These are phyloP conservation scores for Prionailurus viverrinus DNA, from an alignment of 2,113 vertebrate genomes.

Conservation along the genomic window DNA sequence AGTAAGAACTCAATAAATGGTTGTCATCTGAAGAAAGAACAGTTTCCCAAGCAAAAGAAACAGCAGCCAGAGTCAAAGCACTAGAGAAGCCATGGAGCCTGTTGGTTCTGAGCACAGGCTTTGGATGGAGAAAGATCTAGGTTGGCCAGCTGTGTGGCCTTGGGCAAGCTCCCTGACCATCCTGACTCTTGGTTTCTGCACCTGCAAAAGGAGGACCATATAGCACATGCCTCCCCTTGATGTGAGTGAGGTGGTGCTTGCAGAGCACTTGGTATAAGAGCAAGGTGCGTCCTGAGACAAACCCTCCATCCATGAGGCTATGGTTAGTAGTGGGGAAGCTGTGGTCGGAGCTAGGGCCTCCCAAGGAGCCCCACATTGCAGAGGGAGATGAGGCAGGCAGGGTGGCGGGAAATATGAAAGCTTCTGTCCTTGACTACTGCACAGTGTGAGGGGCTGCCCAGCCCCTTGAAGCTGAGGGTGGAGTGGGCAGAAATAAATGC, in stretches of 20 bases:
- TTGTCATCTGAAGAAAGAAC: not conserved
- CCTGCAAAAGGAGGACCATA: fast-evolving
- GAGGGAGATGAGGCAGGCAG: not conserved
- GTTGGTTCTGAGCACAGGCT: not conserved
- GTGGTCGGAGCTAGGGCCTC: not conserved
- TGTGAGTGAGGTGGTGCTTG: fast-evolving
- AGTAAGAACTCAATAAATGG: not conserved
- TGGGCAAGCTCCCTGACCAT: not conserved
- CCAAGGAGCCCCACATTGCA: too few species aligned
- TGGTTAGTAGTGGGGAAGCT: fast-evolving
- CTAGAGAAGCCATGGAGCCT: not conserved
- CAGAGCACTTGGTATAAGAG: fast-evolving
- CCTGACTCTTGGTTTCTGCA: not conserved
- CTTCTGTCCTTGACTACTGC: not conserved
- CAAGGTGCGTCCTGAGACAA: not conserved
- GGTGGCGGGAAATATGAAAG: fast-evolving
- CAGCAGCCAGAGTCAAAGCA: not conserved
- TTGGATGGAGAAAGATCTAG: not conserved
- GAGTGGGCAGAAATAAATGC: not conserved
- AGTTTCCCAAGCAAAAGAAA: not conserved
- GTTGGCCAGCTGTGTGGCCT: not conserved
- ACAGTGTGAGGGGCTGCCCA: not conserved
- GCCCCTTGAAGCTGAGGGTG: not conserved
- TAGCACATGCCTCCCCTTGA: fast-evolving
- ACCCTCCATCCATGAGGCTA: fast-evolving